A percentile compares a stretch with the other conserved stretches of the same genome.
Evolutionary conservation across 64 coral and sea anemone species (phyloP).

Genomic region (Astreopora myriophthalma): DNA sequence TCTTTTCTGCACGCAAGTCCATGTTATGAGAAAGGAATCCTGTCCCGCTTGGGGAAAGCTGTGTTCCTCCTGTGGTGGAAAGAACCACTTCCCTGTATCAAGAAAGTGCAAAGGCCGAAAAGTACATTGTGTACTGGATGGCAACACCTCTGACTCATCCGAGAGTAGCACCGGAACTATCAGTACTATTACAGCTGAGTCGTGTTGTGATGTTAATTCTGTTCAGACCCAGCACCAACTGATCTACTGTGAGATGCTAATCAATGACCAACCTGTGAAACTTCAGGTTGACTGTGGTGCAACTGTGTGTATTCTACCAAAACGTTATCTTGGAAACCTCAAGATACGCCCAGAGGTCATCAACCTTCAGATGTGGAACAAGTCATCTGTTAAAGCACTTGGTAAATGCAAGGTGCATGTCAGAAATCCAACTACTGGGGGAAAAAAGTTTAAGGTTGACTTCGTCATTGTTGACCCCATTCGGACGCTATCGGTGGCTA

Average conservation of each 20-base stretch:
- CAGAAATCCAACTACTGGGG: neutral
- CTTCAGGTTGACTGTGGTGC: neutral
- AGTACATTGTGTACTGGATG: neutral
- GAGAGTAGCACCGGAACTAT: neutral
- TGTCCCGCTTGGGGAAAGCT: slow-evolving; percentile 44
- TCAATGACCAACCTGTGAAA: neutral
- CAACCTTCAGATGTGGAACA: slow-evolving; percentile 52
- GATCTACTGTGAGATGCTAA: slow-evolving; percentile 13
- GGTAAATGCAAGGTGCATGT: neutral
- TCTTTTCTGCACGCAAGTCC: neutral
- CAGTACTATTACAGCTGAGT: neutral
- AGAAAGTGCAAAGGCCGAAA: neutral
- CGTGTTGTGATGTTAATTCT: neutral
- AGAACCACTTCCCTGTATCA: slow-evolving; percentile 10
- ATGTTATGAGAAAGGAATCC: neutral
- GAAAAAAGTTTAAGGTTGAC: slow-evolving; percentile 34
- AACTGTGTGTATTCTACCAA: neutral
- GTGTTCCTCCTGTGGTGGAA: slow-evolving; percentile 24
- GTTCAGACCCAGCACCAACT: neutral
- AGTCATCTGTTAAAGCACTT: slow-evolving; percentile 1
- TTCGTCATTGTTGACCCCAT: slow-evolving; percentile 39
- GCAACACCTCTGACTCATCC: neutral
- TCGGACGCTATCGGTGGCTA: slow-evolving; percentile 2
- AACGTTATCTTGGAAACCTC: neutral
- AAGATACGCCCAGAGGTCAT: neutral